Percentiles rank a stretch among this genome's conserved stretches.
These are phyloP conservation scores for Crocodylus rhombifer DNA, from an alignment of 2,797 vertebrate species.

Conservation along the genomic window DNA sequence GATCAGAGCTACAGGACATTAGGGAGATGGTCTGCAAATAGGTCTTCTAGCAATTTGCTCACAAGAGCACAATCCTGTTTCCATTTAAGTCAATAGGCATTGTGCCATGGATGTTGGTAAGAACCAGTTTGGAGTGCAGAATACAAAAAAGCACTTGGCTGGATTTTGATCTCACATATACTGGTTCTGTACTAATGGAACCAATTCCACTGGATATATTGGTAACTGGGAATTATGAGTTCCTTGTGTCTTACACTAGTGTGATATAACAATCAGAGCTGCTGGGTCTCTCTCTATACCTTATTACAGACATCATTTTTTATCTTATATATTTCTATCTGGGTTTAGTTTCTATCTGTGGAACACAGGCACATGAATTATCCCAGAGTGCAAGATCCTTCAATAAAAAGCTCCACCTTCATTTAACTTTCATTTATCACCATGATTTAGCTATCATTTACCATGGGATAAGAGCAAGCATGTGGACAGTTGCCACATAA, in stretches of 20 bases:
- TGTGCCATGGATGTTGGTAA: background rate
- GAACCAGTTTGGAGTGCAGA: background rate
- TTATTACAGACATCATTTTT: background rate
- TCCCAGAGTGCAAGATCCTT: no score
- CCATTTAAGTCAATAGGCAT: background rate
- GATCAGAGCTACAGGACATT: background rate
- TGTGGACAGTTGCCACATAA: no score
- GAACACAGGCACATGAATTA: background rate
- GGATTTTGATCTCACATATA: background rate
- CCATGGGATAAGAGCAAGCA: no score
- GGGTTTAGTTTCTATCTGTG: background rate
- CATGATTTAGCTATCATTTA: no score
- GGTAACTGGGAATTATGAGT: background rate
- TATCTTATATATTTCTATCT: background rate
- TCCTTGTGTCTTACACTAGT: background rate
- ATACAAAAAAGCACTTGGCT: background rate
- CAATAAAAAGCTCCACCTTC: no score
- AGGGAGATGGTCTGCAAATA: background rate
- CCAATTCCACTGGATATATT: background rate
- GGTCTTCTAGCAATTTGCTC: background rate
- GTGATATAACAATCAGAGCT: background rate
- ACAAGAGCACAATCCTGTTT: background rate
- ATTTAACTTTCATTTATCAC: no score
- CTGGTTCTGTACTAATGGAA: background rate
- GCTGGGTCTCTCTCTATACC: background rate